Evolutionary conservation across 2,797 vertebrate species (phyloP), one percentile per base, ranked within the genome.

Genomic region (Eulemur coronatus): DNA sequence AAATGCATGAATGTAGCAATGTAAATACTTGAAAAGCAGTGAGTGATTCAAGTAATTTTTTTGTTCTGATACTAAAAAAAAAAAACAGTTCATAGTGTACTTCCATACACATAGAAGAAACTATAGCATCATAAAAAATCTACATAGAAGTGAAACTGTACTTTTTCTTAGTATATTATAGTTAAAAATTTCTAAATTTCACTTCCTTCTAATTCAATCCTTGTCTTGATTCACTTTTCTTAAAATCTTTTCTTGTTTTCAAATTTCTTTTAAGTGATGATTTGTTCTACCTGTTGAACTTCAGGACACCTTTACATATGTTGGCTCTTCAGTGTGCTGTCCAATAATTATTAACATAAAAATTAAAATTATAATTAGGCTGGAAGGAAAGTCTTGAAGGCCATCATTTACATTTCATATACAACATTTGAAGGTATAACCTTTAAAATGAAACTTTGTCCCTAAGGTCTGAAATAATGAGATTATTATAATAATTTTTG

Each of bases 391-490:
- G 84, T 70, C 84, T 97, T 0, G 2, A 97, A 38, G 35, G 61
- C 38, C 79, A 78, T 89, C 8, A 92, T 24, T 94, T 93, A 92
- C 57, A 96, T 38, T 84, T 91, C n/a, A 73, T 17, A 72, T 78
- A 89, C 79, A 43, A 0, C 88, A 96, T 72, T 94, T 96, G 84
- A 61, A 92, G 72, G 1, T 13, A 50, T 3, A 35, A 20, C 80
- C 84, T 98, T 93, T 87, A 94, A 63, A 94, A 61, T 50, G 30
- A 33, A 17, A 80, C 48, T 84, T 97, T 69, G 79, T 95, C 73
- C 89, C 24, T 13, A 67, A 97, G 70, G 81, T 82, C 92, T 96
- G 78, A 90, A 96, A 84, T 96, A 97, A 96, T 72, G 33, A 97
- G 89, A 55, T 46, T 70, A 90, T 81, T 91, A 12, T 1, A 94